Percentiles rank a stretch among this genome's conserved stretches.
phyloP scores from a whole-genome alignment of 2,797 vertebrate species.

The Spinus pinus region DNA sequence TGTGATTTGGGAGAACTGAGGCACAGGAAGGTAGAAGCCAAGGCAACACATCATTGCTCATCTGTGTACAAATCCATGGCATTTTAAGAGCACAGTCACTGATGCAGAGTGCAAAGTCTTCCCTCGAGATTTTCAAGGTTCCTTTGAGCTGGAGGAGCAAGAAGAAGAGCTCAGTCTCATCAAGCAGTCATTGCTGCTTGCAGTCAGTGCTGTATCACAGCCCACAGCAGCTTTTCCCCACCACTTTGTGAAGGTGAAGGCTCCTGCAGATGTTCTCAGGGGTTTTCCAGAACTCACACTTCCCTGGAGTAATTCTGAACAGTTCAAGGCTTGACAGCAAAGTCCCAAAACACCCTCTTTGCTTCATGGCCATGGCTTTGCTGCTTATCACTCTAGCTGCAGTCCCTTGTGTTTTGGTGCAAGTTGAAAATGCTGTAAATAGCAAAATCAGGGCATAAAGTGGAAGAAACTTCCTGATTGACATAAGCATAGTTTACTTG shows the following conservation, averaged over 20 bases:
- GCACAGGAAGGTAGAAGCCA: background rate
- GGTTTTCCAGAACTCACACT: background rate
- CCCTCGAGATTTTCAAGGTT: background rate
- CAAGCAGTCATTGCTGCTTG: rapidly evolving
- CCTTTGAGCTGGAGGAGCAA: background rate
- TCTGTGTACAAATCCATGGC: background rate
- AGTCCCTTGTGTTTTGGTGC: background rate
- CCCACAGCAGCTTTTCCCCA: background rate
- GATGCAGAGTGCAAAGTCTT: background rate
- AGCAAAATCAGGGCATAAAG: background rate
- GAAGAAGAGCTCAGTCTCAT: background rate
- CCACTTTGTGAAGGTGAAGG: background rate
- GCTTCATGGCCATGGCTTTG: background rate
- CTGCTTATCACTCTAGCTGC: background rate
- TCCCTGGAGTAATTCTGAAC: background rate
- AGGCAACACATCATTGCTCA: background rate
- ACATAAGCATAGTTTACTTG: background rate
- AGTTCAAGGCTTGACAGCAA: background rate
- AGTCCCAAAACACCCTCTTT: background rate
- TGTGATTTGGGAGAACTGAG: background rate
- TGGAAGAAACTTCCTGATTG: background rate
- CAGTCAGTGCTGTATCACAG: background rate
- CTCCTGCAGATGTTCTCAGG: background rate
- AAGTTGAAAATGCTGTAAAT: background rate
- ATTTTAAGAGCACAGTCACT: background rate